Evolutionary conservation across 1,140 invertebrate species (phyloP).

Genomic region (Philotrypesis tridentata): DNA sequence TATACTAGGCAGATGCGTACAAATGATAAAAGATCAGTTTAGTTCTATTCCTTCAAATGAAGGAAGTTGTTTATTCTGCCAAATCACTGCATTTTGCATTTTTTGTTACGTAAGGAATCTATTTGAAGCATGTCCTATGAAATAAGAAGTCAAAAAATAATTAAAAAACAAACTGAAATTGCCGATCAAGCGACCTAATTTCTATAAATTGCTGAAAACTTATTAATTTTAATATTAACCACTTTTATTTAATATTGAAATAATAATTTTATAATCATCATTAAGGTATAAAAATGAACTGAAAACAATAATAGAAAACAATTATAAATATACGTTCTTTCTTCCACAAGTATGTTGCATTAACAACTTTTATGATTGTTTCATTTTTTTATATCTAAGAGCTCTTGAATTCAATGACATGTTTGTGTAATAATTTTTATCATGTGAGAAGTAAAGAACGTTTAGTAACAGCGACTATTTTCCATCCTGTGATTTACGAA

Average conservation of each 20-base stretch:
- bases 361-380: slow-evolving; percentile 16
- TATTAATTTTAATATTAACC: slow-evolving; percentile 32
- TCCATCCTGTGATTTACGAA: slow-evolving; percentile 26
- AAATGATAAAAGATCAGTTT: slow-evolving; percentile 22
- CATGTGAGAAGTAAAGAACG: neutral
- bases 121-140: slow-evolving; percentile 27
- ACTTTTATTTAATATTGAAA: slow-evolving; percentile 1
- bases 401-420: slow-evolving; percentile 26
- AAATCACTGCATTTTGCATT: slow-evolving; percentile 26
- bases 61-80: slow-evolving; percentile 3
- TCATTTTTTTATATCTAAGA: neutral
- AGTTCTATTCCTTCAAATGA: slow-evolving; percentile 8
- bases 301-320: neutral
- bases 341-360: slow-evolving; percentile 6
- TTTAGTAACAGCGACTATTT: slow-evolving; percentile 28
- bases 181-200: slow-evolving; percentile 35
- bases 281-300: slow-evolving; percentile 33
- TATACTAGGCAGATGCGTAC: slow-evolving; percentile 28
- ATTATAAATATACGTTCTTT: slow-evolving; percentile 19
- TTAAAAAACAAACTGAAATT: slow-evolving; percentile 19
- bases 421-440: slow-evolving; percentile 26
- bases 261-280: slow-evolving; percentile 19
- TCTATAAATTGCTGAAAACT: slow-evolving; percentile 11
- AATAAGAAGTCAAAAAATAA: slow-evolving; percentile 23
- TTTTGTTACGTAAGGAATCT: slow-evolving; percentile 23